Conservation (phyloP, 2,888 invertebrate genomes). For the Odontocolon sp. region DNA sequence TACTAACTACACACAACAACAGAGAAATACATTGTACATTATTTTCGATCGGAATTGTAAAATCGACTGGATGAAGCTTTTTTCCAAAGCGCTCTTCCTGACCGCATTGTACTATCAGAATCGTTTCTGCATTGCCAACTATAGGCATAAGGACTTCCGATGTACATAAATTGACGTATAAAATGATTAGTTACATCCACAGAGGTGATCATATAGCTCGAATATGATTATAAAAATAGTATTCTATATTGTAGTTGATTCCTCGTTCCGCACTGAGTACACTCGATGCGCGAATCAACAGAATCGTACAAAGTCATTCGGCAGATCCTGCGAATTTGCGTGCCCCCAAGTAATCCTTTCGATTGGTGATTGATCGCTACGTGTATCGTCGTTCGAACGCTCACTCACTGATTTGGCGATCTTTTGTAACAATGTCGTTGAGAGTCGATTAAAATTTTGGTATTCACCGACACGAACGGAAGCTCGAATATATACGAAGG, state of each 20-base stretch:
- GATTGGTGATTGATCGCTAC: background rate
- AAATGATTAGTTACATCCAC: slow-evolving; percentile 8
- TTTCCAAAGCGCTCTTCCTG: background rate
- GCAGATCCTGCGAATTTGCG: background rate
- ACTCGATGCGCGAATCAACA: background rate
- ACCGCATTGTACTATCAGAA: background rate
- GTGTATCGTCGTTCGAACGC: background rate
- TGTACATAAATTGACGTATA: slow-evolving; percentile 7
- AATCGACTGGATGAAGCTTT: background rate
- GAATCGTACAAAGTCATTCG: background rate
- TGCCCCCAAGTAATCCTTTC: background rate
- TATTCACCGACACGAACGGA: background rate
- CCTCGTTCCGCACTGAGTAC: background rate
- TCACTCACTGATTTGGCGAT: background rate
- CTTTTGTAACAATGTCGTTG: background rate
- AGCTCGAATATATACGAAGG: background rate
- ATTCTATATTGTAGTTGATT: slow-evolving; percentile 18
- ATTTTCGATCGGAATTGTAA: slow-evolving; percentile 5
- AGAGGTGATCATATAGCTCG: background rate
- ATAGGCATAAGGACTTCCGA: background rate
- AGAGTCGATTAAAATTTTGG: background rate
- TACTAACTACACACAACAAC: background rate
- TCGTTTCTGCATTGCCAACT: background rate
- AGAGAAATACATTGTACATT: slow-evolving; percentile 12
- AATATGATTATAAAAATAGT: slow-evolving; percentile 34